Percentiles rank a stretch among this genome's conserved stretches.
Evolutionary conservation across 2,113 vertebrate genomes (phyloP).

Genomic region (Chaetura pelagica): DNA sequence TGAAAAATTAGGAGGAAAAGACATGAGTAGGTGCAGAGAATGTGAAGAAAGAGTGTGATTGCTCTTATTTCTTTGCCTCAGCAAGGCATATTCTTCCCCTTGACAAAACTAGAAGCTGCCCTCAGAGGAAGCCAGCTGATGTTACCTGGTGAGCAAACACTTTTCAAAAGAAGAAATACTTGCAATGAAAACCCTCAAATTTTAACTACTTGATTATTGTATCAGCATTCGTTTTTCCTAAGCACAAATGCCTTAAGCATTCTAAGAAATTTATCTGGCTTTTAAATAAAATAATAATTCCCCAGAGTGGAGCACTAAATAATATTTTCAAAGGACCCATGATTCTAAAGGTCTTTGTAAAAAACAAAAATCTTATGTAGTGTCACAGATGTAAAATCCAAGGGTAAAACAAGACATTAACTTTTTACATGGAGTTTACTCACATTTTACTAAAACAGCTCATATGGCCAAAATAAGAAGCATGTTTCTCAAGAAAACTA

Average conservation of each 20-base stretch:
- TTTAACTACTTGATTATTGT: not conserved
- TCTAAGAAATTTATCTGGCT: not conserved
- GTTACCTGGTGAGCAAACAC: not conserved
- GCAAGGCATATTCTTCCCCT: not conserved
- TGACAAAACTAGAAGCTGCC: not conserved
- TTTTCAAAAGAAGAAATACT: not conserved
- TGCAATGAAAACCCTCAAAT: not conserved
- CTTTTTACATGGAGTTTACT: not conserved
- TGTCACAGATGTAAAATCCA: not conserved
- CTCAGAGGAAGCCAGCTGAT: not conserved
- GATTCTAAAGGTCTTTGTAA: not conserved
- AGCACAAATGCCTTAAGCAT: not conserved
- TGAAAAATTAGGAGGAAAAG: constrained; percentile 58
- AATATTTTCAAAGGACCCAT: not conserved
- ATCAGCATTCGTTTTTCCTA: not conserved
- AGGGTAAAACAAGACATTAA: not conserved
- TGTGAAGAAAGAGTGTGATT: not conserved
- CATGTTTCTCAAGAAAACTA: not conserved
- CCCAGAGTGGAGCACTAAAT: not conserved
- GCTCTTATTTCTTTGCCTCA: not conserved
- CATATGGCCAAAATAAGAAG: not conserved
- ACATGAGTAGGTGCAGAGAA: not conserved
- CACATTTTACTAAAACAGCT: not conserved
- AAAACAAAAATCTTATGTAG: not conserved
- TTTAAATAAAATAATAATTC: not conserved